Percentiles rank a stretch among this genome's conserved stretches.
Evolutionary conservation across 2,888 invertebrate species (phyloP).

Genomic region (Lasioglossum villosulum): DNA sequence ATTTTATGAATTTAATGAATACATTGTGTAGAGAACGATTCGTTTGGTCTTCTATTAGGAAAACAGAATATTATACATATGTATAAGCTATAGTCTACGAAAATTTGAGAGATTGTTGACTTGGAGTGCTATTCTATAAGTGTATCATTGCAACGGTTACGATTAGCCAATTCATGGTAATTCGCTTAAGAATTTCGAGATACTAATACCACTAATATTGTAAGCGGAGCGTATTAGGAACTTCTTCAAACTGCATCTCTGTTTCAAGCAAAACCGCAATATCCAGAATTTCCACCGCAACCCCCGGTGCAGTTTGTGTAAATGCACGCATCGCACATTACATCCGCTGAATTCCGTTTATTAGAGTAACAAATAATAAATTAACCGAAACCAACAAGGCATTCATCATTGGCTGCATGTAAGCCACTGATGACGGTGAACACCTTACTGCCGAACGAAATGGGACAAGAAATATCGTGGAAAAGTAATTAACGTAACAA

Average conservation of each 20-base stretch:
- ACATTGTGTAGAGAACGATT: background rate
- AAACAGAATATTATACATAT: background rate
- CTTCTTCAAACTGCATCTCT: conserved; percentile 5
- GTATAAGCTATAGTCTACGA: background rate
- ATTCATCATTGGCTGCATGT: background rate
- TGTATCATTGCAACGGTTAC: background rate
- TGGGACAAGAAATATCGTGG: background rate
- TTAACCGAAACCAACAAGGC: conserved; percentile 22
- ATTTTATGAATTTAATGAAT: background rate
- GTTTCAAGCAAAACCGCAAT: conserved; percentile 13
- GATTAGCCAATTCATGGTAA: background rate
- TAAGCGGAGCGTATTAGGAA: conserved; percentile 8
- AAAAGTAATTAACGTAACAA: background rate
- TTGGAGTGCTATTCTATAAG: background rate
- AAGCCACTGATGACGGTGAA: background rate
- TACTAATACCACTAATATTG: background rate
- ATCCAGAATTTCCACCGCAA: conserved; percentile 29
- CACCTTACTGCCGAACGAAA: background rate
- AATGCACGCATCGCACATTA: conserved; percentile 6
- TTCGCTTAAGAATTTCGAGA: background rate
- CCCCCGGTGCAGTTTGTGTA: background rate
- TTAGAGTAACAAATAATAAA: conserved; percentile 15
- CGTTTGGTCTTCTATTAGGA: background rate
- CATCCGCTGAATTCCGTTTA: conserved; percentile 4
- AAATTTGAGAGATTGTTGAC: background rate